Evolutionary conservation across 2,888 invertebrate genomes (phyloP).

Genomic region (Plebejus melissa): DNA sequence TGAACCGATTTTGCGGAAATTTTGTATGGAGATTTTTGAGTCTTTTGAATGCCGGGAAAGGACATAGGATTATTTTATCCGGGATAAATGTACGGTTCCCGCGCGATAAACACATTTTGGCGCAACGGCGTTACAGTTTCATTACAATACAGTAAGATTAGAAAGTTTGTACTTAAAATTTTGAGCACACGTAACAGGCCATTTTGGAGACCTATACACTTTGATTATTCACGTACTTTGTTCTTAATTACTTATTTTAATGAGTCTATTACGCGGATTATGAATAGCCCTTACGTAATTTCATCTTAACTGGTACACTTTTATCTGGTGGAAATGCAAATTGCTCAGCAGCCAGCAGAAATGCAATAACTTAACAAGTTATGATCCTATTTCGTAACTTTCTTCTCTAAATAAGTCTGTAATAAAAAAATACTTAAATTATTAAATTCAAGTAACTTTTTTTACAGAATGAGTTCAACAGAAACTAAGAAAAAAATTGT

Average conservation of each 20-base stretch:
- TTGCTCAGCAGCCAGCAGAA: not conserved
- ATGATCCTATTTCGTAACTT: not conserved
- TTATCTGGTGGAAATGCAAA: not conserved
- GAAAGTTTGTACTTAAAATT: not conserved
- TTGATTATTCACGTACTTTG: not conserved
- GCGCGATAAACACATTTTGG: too few relatives aligned
- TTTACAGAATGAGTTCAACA: not conserved
- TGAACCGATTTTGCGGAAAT: too few relatives aligned
- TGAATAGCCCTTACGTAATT: conserved; percentile 5
- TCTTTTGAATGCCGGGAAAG: too few relatives aligned
- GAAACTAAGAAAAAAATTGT: not conserved
- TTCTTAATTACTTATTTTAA: conserved; percentile 7
- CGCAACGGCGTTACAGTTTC: too few relatives aligned
- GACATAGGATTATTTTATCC: too few relatives aligned
- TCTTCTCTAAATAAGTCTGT: not conserved
- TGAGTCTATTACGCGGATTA: not conserved
- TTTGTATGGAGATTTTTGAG: too few relatives aligned
- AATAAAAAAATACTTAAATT: not conserved
- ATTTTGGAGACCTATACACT: not conserved
- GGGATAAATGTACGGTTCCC: too few relatives aligned
- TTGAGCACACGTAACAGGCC: conserved; percentile 1
- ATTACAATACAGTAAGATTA: not conserved
- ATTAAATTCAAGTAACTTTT: too few relatives aligned
- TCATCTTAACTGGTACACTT: conserved; percentile 9
- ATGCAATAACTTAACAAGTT: conserved; percentile 4